phyloP scores from a whole-genome alignment of 2,888 invertebrate species.

The Parnassius orleans region DNA sequence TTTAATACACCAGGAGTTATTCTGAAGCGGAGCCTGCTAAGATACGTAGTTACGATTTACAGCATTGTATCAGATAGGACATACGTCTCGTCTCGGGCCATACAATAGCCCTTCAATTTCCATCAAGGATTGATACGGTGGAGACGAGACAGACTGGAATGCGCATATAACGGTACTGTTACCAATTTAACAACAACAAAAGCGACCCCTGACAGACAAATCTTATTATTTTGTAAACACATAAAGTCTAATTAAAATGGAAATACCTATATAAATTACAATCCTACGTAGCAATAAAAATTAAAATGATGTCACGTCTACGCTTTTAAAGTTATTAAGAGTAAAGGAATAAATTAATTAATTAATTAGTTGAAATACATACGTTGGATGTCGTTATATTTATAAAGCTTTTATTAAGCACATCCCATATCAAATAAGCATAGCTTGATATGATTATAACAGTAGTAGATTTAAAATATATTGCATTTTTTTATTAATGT shows the following conservation, averaged over 20 bases:
- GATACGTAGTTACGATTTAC: slow-evolving; percentile 33
- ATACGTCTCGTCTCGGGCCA: slow-evolving; percentile 38
- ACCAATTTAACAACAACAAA: slow-evolving; percentile 21
- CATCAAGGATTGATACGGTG: slow-evolving; percentile 46
- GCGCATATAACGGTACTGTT: slow-evolving; percentile 29
- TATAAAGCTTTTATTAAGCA: slow-evolving; percentile 1
- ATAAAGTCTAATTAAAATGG: slow-evolving; percentile 12
- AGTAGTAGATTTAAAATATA: background rate
- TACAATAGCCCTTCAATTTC: slow-evolving; percentile 53
- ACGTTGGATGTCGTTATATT: slow-evolving; percentile 1
- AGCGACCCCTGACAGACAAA: slow-evolving; percentile 4
- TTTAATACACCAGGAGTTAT: too few species aligned
- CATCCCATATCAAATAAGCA: background rate
- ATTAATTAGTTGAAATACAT: slow-evolving; percentile 10
- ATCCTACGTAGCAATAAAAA: slow-evolving; percentile 6
- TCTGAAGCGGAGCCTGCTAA: too few species aligned
- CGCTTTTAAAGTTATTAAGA: background rate
- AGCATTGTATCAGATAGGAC: slow-evolving; percentile 39
- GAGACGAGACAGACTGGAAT: slow-evolving; percentile 30
- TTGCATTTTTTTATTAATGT: slow-evolving; percentile 6
- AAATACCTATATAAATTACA: slow-evolving; percentile 15
- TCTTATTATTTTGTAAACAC: slow-evolving; percentile 4
- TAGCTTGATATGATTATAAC: slow-evolving; percentile 1
- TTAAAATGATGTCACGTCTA: background rate
- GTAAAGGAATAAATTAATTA: slow-evolving; percentile 13